Percentiles rank a stretch among this genome's conserved stretches.
Evolutionary conservation across 2,797 vertebrate genomes (phyloP).

Genomic region (Acestrorhynchus altus): DNA sequence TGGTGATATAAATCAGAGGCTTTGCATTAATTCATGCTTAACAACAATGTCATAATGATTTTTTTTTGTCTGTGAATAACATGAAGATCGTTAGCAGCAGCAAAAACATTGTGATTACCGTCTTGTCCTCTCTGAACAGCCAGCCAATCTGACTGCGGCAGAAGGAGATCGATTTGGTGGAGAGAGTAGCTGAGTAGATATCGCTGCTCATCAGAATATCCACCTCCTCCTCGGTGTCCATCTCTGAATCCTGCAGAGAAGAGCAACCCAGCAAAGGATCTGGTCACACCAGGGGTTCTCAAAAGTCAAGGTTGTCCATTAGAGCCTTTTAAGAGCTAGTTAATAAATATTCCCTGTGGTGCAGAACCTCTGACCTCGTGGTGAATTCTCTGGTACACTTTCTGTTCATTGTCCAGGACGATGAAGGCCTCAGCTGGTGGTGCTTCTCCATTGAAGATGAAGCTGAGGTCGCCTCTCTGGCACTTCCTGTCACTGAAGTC

Average conservation of each 20-base stretch:
- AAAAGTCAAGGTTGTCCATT: not conserved
- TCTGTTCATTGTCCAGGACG: slow-evolving; percentile 95
- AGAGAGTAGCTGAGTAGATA: slow-evolving; percentile 95
- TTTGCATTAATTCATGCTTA: too few relatives aligned
- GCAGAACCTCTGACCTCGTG: slow-evolving; percentile 84
- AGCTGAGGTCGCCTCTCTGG: slow-evolving; percentile 95
- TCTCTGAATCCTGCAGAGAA: slow-evolving; percentile 88
- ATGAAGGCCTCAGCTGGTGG: slow-evolving; percentile 91
- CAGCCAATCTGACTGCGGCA: slow-evolving; percentile 93
- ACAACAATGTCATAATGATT: too few relatives aligned
- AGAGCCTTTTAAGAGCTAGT: not conserved
- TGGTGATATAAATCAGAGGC: too few relatives aligned
- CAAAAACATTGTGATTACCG: slow-evolving; percentile 70
- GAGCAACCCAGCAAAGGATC: too few relatives aligned
- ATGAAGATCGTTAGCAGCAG: too few relatives aligned
- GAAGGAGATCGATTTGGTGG: slow-evolving; percentile 95
- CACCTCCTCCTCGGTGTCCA: slow-evolving; percentile 97
- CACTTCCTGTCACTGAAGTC: slow-evolving; percentile 99
- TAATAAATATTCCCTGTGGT: not conserved
- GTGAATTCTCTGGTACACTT: slow-evolving; percentile 97
- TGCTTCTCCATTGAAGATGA: slow-evolving; percentile 94
- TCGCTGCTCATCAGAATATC: slow-evolving; percentile 98
- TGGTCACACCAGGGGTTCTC: not conserved
- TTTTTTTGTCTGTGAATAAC: too few relatives aligned
- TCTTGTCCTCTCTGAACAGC: slow-evolving; percentile 97